Percentiles rank a stretch among this genome's conserved stretches.
These are phyloP conservation scores for Muscicapa comitata DNA, from an alignment of 2,797 vertebrate genomes.

Conservation along the genomic window DNA sequence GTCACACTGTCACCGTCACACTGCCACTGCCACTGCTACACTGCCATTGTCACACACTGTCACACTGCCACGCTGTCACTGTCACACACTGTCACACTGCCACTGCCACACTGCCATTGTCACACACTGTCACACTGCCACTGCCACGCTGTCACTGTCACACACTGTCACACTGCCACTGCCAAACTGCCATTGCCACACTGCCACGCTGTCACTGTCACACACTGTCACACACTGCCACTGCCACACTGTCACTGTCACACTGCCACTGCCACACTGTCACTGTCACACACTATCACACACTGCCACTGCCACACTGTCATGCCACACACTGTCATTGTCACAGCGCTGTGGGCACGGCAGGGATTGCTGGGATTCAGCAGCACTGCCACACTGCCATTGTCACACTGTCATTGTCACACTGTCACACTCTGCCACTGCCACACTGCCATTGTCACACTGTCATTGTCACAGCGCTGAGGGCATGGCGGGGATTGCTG, in stretches of 20 bases:
- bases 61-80: neutral
- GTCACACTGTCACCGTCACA: neutral
- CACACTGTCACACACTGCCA: neutral
- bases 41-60: neutral
- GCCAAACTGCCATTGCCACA: neutral
- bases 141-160: too few species aligned
- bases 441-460: neutral
- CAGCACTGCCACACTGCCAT: neutral
- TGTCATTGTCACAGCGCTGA: neutral
- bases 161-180: too few species aligned
- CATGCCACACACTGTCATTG: neutral
- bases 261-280: neutral
- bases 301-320: neutral
- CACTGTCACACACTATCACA: neutral
- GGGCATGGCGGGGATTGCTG: too few species aligned
- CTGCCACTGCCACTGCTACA: too few species aligned
- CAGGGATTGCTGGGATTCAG: too few species aligned
- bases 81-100: too few species aligned
- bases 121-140: too few species aligned
- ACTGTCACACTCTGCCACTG: neutral
- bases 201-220: neutral
- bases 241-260: neutral
- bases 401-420: neutral
- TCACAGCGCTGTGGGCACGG: accelerated
- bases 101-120: neutral